Conservation (phyloP, 2,888 invertebrate species). For the Drosophila atroscutellata region DNA sequence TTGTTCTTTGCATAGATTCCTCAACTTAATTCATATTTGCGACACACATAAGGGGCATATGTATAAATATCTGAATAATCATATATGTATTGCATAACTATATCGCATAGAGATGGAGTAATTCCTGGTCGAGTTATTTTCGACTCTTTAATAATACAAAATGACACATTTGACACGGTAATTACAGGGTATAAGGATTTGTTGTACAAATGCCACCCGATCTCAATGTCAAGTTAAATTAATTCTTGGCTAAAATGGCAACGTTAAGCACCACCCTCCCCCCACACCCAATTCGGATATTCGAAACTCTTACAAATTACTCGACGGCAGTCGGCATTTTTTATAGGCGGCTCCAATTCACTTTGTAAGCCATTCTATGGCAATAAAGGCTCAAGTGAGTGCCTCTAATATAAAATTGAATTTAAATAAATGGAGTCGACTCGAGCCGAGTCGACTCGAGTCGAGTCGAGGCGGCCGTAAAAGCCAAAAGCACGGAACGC, state of each 20-base stretch:
- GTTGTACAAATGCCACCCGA: neutral
- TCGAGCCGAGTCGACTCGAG: neutral
- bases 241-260: neutral
- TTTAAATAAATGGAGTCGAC: slow-evolving; percentile 77
- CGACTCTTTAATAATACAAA: no score
- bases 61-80: neutral
- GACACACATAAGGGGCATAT: neutral
- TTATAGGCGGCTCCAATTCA: slow-evolving; percentile 69
- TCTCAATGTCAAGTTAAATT: slow-evolving; percentile 1
- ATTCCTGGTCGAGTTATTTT: no score
- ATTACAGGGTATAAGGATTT: neutral
- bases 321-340: slow-evolving; percentile 24
- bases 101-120: neutral
- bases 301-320: slow-evolving; percentile 9
- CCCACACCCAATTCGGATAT: neutral
- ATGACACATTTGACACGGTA: neutral
- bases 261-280: neutral
- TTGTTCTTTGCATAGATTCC: neutral
- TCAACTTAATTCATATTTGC: neutral
- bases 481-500: slow-evolving; percentile 47
- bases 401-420: slow-evolving; percentile 79
- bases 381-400: slow-evolving; percentile 71
- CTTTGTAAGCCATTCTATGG: slow-evolving; percentile 74
- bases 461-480: slow-evolving; percentile 51
- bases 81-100: neutral